These are phyloP conservation scores for Spialia ferax DNA, from an alignment of 2,888 invertebrate species.

Conservation along the genomic window DNA sequence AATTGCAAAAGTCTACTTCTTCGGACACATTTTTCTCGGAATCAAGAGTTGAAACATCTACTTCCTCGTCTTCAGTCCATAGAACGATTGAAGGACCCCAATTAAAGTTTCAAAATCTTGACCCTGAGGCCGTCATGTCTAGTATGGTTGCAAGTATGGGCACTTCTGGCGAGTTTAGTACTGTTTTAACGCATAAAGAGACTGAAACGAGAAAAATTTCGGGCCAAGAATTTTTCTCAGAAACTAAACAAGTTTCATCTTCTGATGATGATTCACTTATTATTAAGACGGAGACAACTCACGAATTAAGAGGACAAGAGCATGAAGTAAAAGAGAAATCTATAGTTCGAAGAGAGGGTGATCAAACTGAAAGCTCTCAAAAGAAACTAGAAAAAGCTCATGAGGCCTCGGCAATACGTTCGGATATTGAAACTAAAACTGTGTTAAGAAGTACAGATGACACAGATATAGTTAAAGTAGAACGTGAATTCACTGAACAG, in stretches of 20 bases:
- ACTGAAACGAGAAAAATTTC: conserved; percentile 81
- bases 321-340: conserved; percentile 82
- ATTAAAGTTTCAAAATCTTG: conserved; percentile 73
- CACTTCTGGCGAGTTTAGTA: conserved; percentile 66
- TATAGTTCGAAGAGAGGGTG: conserved; percentile 74
- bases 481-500: conserved; percentile 78
- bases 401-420: conserved; percentile 79
- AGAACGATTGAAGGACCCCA: conserved; percentile 71
- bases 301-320: conserved; percentile 79
- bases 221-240: conserved; percentile 79
- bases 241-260: conserved; percentile 81
- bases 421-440: conserved; percentile 80
- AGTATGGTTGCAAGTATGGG: conserved; percentile 77
- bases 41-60: conserved; percentile 75
- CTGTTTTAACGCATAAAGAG: conserved; percentile 82
- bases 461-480: conserved; percentile 72
- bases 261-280: conserved; percentile 81
- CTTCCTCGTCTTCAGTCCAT: conserved; percentile 77
- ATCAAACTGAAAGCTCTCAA: conserved; percentile 81
- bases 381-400: conserved; percentile 84
- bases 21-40: conserved; percentile 75
- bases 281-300: conserved; percentile 80
- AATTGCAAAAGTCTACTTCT: conserved; percentile 68
- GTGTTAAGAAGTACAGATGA: conserved; percentile 77
- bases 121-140: conserved; percentile 75